A percentile compares a stretch with the other conserved stretches of the same genome.
phyloP scores from a whole-genome alignment of 2,888 invertebrate genomes.

The Heteromurus nitidus region DNA sequence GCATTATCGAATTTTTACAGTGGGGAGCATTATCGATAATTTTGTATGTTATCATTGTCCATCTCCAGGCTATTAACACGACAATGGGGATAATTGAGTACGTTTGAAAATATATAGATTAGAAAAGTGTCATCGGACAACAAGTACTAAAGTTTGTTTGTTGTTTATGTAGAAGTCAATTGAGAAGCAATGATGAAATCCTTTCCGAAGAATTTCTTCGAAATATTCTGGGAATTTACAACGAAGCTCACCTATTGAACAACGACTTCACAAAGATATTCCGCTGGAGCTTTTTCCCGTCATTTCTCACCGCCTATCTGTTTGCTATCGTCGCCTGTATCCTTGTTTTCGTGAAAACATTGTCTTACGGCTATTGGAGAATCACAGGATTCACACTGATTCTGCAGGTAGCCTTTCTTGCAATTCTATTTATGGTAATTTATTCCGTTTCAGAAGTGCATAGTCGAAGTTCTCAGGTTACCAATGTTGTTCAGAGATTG shows the following conservation, averaged over 20 bases:
- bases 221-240: no score
- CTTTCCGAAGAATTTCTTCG: no score
- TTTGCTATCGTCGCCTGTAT: not conserved
- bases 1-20: not conserved
- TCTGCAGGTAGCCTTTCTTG: not conserved
- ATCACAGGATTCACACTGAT: not conserved
- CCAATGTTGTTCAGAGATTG: no score
- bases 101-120: no score
- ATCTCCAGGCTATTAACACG: not conserved
- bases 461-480: not conserved
- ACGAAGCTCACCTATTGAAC: not conserved
- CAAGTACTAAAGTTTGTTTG: no score
- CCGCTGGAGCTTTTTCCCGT: not conserved
- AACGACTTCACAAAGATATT: not conserved
- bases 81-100: not conserved
- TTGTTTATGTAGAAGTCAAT: no score
- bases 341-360: not conserved
- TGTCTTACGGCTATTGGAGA: not conserved
- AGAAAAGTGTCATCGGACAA: no score
- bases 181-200: no score
- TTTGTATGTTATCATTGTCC: not conserved
- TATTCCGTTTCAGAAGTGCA: not conserved
- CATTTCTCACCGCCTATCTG: not conserved
- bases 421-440: not conserved
- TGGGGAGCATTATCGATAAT: not conserved